These are phyloP conservation scores for Anoplopoma fimbria DNA, from an alignment of 2,113 vertebrate genomes.

Conservation along the genomic window DNA sequence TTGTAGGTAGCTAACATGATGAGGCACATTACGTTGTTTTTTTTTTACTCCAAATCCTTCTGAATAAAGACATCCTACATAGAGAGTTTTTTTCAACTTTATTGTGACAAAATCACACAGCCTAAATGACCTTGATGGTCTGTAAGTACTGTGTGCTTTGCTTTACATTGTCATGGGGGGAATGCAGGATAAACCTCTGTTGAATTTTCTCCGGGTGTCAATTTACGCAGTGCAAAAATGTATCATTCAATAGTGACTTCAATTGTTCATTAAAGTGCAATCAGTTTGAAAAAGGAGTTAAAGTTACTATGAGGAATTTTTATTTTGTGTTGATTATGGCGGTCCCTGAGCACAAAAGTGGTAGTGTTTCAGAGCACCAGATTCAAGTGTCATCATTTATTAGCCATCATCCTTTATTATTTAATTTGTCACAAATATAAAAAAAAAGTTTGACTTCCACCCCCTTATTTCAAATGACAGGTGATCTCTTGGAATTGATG, in stretches of 20 bases:
- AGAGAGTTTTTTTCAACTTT: no score
- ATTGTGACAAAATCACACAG: background rate
- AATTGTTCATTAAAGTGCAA: background rate
- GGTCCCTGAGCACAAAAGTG: no score
- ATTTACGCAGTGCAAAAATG: background rate
- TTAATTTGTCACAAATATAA: background rate
- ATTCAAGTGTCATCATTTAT: background rate
- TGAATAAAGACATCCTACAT: background rate
- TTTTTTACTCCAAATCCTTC: background rate
- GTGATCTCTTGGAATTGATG: conserved; percentile 8
- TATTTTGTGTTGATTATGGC: no score
- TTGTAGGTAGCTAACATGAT: no score
- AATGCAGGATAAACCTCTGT: background rate
- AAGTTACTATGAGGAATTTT: background rate
- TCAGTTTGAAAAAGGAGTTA: background rate
- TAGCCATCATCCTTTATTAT: background rate
- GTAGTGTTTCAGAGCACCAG: background rate
- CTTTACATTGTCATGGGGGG: background rate
- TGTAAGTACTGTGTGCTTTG: background rate
- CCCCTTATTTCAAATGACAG: conserved; percentile 16
- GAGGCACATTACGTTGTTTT: background rate
- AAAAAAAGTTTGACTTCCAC: background rate
- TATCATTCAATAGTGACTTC: background rate
- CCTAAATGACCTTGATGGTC: background rate
- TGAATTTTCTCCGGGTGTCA: background rate